These are phyloP conservation scores for Cephus pulcher DNA, from an alignment of 2,888 invertebrate genomes.

Conservation along the genomic window DNA sequence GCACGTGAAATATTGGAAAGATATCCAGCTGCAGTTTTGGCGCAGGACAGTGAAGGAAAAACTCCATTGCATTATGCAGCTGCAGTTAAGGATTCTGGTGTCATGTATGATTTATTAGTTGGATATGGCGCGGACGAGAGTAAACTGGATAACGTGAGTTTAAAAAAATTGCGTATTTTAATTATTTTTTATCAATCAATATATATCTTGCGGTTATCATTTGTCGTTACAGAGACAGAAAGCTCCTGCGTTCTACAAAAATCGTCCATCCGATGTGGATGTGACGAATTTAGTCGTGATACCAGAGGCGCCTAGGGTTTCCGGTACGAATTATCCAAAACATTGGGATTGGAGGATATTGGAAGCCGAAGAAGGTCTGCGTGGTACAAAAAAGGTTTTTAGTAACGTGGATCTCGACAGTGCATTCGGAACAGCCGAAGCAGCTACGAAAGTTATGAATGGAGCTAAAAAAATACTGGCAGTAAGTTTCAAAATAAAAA, in stretches of 20 bases:
- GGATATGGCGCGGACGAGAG: constrained; percentile 88
- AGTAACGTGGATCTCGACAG: constrained; percentile 64
- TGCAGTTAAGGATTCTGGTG: constrained; percentile 80
- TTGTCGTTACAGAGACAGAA: constrained; percentile 77
- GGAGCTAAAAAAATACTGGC: constrained; percentile 56
- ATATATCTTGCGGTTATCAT: not conserved
- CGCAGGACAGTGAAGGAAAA: constrained; percentile 84
- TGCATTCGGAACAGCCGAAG: constrained; percentile 55
- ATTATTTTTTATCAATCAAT: not conserved
- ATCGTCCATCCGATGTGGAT: constrained; percentile 82
- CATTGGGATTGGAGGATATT: constrained; percentile 81
- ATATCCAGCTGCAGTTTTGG: constrained; percentile 77
- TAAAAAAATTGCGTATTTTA: not conserved
- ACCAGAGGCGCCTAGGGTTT: constrained; percentile 86
- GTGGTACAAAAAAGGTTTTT: constrained; percentile 68
- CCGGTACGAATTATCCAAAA: constrained; percentile 76
- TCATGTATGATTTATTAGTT: constrained; percentile 82
- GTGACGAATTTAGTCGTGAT: constrained; percentile 75
- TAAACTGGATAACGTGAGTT: constrained; percentile 83
- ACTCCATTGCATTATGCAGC: constrained; percentile 92
- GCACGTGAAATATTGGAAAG: constrained; percentile 78
- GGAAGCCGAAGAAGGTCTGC: constrained; percentile 66
- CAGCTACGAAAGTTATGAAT: constrained; percentile 32
- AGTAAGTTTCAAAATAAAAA: constrained; percentile 15
- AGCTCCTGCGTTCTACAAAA: constrained; percentile 83